Evolutionary conservation across 1,140 invertebrate genomes (phyloP), one percentile per base, ranked within the genome.

Genomic region (Procambarus virginalis): DNA sequence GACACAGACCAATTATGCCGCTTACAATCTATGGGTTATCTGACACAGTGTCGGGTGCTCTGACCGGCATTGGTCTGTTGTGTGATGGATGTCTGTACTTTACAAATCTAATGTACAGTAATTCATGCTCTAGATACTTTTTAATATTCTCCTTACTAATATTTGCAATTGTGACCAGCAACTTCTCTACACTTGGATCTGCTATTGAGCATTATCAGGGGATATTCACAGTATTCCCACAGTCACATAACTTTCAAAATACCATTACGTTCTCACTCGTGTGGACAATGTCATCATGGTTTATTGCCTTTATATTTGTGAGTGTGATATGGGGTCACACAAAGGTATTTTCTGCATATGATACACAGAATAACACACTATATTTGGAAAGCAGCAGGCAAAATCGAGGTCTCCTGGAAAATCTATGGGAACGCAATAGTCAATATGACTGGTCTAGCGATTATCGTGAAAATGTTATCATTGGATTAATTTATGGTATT

Each of bases 401-500:
- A 14, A 84, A 68, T 84, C 17, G 81, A 22, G 55, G 70, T 6
- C 64, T 89, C 20, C 58, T 89, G 45, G 75, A 83, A 14, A 48
- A 89, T 68, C 45, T 89, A 55, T 89, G 88, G 88, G 58, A 82
- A 70, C 68, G 84, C 58, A 89, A 89, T 58, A 89, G 88, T 55
- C 49, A 89, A 45, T 34, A 84, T 2, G 88, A 89, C 48, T 89
- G 81, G 81, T 89, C 81, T 0, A 84, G 73, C 51, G 81, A 83
- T 70, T 84, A 84, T 45, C 81, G 75, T 51, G 88, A 89, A 84
- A 84, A 84, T 77, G 75, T 84, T 60, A 77, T 89, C 12, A 83
- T 89, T 68, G 82, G 80, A 12, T 51, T 89, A 12, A 82, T 89
- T 51, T 84, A 84, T 55, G 82, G 88, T 12, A 89, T 89, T 77